phyloP scores from a whole-genome alignment of 2,113 vertebrate genomes.

The Puffinus mauretanicus region DNA sequence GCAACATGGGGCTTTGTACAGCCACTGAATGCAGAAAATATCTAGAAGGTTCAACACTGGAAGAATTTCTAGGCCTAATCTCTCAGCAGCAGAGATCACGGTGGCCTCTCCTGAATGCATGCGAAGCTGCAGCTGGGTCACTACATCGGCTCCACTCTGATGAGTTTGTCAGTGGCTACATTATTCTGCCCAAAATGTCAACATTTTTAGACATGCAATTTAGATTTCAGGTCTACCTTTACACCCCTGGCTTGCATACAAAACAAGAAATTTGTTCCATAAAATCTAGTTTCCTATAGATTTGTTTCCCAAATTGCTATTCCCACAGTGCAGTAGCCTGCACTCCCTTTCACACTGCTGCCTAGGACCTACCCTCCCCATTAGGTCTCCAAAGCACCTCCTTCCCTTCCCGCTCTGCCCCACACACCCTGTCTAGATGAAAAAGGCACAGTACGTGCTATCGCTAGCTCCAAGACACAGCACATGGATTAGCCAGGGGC shows the following conservation, averaged over 20 bases:
- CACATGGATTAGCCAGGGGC: neutral
- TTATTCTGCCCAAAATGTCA: neutral
- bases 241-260: fast-evolving
- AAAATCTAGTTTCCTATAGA: neutral
- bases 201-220: fast-evolving
- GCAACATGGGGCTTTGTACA: neutral
- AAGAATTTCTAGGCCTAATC: neutral
- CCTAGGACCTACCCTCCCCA: neutral
- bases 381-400: neutral
- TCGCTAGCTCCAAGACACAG: neutral
- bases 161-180: fast-evolving
- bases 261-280: neutral
- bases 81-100: neutral
- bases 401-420: fast-evolving
- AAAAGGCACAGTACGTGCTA: fast-evolving
- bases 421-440: fast-evolving
- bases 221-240: neutral
- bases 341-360: neutral
- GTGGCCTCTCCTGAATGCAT: neutral
- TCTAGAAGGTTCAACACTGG: neutral
- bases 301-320: neutral
- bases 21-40: neutral
- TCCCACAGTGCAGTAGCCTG: neutral
- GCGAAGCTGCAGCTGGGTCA: neutral
- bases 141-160: neutral